These are phyloP conservation scores for Macrosoma leucophasiata DNA, from an alignment of 2,888 invertebrate genomes.

Conservation along the genomic window DNA sequence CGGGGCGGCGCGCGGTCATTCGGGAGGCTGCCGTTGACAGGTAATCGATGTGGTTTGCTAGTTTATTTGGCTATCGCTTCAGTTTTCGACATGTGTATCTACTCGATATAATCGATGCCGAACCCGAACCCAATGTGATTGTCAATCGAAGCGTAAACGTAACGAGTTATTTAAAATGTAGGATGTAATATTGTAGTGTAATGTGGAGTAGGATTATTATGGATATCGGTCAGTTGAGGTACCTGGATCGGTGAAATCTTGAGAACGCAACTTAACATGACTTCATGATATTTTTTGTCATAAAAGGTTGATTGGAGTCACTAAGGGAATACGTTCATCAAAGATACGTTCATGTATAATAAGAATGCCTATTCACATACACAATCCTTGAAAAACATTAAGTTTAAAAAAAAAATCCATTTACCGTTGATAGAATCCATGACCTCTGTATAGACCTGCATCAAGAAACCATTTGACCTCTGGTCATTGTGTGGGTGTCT, in stretches of 20 bases:
- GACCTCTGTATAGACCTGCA: too few relatives aligned
- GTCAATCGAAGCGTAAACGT: slow-evolving; percentile 47
- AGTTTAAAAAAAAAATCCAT: too few relatives aligned
- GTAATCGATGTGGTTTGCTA: slow-evolving; percentile 72
- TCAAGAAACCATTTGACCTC: too few relatives aligned
- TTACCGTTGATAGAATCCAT: too few relatives aligned
- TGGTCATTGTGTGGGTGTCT: too few relatives aligned
- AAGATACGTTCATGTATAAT: too few relatives aligned
- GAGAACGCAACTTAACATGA: not conserved
- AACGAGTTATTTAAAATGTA: not conserved
- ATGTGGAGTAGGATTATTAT: slow-evolving; percentile 1
- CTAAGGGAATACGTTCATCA: too few relatives aligned
- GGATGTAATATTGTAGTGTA: not conserved
- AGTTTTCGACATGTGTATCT: slow-evolving; percentile 61
- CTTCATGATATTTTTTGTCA: not conserved
- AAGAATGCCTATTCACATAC: too few relatives aligned
- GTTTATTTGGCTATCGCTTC: slow-evolving; percentile 73
- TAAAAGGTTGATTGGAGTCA: slow-evolving; percentile 1
- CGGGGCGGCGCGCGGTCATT: slow-evolving; percentile 53
- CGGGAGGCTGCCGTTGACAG: slow-evolving; percentile 64
- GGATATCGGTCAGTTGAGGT: slow-evolving; percentile 10
- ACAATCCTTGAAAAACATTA: too few relatives aligned
- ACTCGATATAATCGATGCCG: slow-evolving; percentile 61
- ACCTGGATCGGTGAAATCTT: slow-evolving; percentile 3
- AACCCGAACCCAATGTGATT: slow-evolving; percentile 47